These are phyloP conservation scores for Platichthys flesus DNA, from an alignment of 2,113 vertebrate genomes.

Conservation along the genomic window DNA sequence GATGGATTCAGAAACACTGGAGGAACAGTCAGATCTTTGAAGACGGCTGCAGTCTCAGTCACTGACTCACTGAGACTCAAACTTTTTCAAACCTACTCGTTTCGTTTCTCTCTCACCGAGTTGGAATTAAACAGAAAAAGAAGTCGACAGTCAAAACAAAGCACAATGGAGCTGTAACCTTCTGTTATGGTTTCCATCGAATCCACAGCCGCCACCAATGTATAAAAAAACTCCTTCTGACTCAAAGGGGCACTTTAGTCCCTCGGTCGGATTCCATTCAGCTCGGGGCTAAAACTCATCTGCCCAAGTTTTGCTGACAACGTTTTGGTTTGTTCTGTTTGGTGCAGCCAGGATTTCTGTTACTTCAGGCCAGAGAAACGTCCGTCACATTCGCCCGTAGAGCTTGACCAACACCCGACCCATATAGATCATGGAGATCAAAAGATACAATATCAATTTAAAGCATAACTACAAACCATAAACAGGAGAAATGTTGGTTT, in stretches of 20 bases:
- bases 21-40: conserved; percentile 36
- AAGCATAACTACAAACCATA: background rate
- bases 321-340: background rate
- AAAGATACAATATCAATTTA: background rate
- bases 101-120: background rate
- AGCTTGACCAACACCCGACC: too few relatives aligned
- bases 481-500: background rate
- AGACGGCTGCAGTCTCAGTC: background rate
- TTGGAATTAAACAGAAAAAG: conserved; percentile 5
- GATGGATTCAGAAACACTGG: conserved; percentile 36
- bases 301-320: background rate
- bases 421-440: too few relatives aligned
- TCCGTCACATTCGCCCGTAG: too few relatives aligned
- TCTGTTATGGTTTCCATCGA: background rate
- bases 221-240: background rate
- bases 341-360: background rate
- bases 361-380: background rate
- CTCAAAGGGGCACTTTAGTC: background rate
- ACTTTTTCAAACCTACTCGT: background rate
- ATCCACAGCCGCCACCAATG: background rate
- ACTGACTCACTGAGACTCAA: conserved; percentile 15
- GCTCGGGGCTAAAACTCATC: background rate
- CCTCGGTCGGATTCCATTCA: background rate
- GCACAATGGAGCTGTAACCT: background rate
- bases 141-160: background rate